These are phyloP conservation scores for Phyllotis vaccarum DNA, from an alignment of 2,797 vertebrate genomes.

Conservation along the genomic window DNA sequence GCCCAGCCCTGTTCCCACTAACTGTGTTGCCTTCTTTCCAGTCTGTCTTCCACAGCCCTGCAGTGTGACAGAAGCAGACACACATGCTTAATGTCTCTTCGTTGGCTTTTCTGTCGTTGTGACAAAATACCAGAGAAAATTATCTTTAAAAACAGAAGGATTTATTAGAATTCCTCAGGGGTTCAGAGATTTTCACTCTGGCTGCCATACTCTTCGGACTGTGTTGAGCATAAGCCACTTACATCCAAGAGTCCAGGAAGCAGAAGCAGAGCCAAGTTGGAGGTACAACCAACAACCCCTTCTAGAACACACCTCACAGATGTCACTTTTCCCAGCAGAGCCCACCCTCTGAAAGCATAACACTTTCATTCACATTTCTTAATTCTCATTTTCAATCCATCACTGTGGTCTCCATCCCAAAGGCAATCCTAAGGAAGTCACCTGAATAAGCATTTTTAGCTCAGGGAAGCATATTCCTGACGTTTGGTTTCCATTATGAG, in stretches of 20 bases:
- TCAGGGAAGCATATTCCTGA: neutral
- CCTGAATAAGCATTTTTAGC: too few relatives aligned
- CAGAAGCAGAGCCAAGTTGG: neutral
- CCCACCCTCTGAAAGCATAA: too few relatives aligned
- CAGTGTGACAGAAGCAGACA: neutral
- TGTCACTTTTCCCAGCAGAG: neutral
- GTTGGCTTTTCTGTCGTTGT: neutral
- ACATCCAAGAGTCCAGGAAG: neutral
- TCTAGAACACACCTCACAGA: neutral
- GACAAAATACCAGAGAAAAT: neutral
- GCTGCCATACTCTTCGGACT: neutral
- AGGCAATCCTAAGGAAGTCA: neutral
- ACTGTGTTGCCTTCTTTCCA: too few relatives aligned
- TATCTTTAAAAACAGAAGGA: neutral
- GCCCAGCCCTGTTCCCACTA: accelerated
- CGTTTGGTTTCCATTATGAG: neutral
- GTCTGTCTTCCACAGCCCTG: too few relatives aligned
- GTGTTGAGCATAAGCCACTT: neutral
- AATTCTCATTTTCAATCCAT: neutral
- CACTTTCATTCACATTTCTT: neutral
- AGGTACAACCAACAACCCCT: neutral
- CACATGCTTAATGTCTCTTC: accelerated
- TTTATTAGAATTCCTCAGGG: neutral
- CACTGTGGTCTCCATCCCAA: neutral
- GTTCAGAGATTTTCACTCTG: neutral